Evolutionary conservation across 2,113 vertebrate species (phyloP).

Genomic region (Anoura caudifer): DNA sequence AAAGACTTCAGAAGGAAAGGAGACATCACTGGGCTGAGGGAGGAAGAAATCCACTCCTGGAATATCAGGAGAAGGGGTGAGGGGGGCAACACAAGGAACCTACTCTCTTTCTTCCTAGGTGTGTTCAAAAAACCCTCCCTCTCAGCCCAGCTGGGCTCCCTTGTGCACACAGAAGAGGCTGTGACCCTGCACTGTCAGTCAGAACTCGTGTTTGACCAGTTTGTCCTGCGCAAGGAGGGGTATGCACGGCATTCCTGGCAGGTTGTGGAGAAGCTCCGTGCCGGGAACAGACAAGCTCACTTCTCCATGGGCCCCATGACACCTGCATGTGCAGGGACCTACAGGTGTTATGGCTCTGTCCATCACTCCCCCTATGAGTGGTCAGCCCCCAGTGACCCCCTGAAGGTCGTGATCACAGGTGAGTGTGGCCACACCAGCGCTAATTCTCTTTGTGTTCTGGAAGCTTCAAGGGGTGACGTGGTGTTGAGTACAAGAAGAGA

Average conservation of each 20-base stretch:
- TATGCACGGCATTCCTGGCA: neutral
- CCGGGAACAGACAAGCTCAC: neutral
- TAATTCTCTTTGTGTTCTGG: neutral
- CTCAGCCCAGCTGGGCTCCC: neutral
- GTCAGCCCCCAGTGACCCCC: neutral
- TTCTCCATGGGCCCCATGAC: neutral
- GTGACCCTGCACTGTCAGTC: neutral
- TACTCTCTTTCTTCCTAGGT: neutral
- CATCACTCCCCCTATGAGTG: rapidly evolving
- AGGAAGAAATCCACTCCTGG: no score
- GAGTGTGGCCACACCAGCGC: neutral
- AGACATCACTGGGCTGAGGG: rapidly evolving
- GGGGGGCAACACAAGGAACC: neutral
- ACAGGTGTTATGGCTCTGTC: neutral
- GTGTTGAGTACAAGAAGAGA: neutral
- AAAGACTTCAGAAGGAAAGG: neutral
- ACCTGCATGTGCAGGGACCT: neutral
- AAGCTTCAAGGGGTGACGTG: no score
- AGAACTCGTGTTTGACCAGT: rapidly evolving
- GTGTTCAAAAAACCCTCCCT: neutral
- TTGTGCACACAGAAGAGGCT: rapidly evolving
- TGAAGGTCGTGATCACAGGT: neutral
- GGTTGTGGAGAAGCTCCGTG: rapidly evolving
- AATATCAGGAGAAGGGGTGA: rapidly evolving
- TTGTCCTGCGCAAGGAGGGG: neutral